Base-by-base conservation (phyloP, 2,797 vertebrate genomes). In the Sebastes iracundus region DNA sequence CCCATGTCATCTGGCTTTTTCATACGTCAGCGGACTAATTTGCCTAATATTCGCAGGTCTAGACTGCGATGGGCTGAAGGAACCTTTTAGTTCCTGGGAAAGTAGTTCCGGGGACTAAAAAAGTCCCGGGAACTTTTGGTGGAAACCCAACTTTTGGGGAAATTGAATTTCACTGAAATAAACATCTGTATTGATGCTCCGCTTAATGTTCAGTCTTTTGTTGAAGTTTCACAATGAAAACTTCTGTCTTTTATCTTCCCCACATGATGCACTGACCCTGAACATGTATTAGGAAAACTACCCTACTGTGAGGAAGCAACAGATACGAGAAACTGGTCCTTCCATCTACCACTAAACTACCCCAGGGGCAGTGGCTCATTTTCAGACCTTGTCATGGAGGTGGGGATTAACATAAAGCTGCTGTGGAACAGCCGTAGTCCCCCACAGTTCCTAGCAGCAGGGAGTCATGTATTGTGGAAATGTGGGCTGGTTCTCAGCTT, bases 401-500 rank as follows among this genome's bases (percentile, higher is more conserved):
- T 62, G 42, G 64, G 23, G 53, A 85, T 82, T 85, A 76, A 52
- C 75, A 77, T 82, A 71, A 78, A 79, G 58, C 74, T 32, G 52
- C 25, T 75, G 25, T 27, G 64, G 55, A 75, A 72, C 28, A 74
- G 42, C 59, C 1, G 2, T 5, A 53, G 20, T 23, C 52, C 61
- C 68, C 80, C 33, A 80, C 78, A 35, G 73, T 20, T 78, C 42
- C 35, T 35, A 7, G 13, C 79, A 82, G 74, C 70, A 35, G 80
- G 76, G 6, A n/a, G 27, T 30, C 32, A 7, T 76, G 64, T 75
- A 38, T 22, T 69, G 61, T 68, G 27, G 59, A 63, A 75, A 68
- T 23, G 72, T 56, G 25, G 25, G 61, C n/a, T 23, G 27, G 8
- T 27, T 76, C 72, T 77, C 62, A 59, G 65, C 46, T 77, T 73